These are phyloP conservation scores for Trissoscelio sp. DNA, from an alignment of 2,888 invertebrate genomes.

Conservation along the genomic window DNA sequence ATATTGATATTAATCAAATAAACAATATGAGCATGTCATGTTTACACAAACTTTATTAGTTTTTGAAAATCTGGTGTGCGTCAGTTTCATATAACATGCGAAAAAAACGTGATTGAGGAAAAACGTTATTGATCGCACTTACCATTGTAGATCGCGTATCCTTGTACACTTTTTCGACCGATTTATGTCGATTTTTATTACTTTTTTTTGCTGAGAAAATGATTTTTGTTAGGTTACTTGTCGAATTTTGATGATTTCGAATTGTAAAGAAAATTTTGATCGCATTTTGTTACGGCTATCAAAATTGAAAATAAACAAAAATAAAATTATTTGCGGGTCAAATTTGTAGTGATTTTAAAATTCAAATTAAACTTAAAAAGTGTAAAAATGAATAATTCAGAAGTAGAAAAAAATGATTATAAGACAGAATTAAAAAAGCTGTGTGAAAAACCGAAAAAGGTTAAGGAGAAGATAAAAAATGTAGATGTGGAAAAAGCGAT, in stretches of 20 bases:
- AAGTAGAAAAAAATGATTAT: slow-evolving; percentile 1
- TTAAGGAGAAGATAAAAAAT: slow-evolving; percentile 74
- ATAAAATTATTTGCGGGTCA: too few species aligned
- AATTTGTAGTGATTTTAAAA: neutral
- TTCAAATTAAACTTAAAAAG: slow-evolving; percentile 2
- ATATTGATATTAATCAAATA: too few species aligned
- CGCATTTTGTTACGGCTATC: slow-evolving; percentile 24
- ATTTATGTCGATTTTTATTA: slow-evolving; percentile 9
- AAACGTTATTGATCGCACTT: slow-evolving; percentile 20
- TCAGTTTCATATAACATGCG: neutral
- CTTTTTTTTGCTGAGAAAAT: neutral
- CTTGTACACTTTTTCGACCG: neutral
- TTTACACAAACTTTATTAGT: too few species aligned
- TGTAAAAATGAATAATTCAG: slow-evolving; percentile 15
- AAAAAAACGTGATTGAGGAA: neutral
- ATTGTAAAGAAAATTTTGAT: slow-evolving; percentile 1
- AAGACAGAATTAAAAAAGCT: slow-evolving; percentile 1
- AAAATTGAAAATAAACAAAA: neutral
- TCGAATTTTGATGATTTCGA: slow-evolving; percentile 14
- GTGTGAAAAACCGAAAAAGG: slow-evolving; percentile 43
- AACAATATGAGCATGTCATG: too few species aligned
- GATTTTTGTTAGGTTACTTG: slow-evolving; percentile 7
- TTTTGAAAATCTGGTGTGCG: too few species aligned
- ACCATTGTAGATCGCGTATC: slow-evolving; percentile 8
- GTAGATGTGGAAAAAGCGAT: slow-evolving; percentile 76